Percentiles rank a stretch among this genome's conserved stretches.
phyloP scores from a whole-genome alignment of 2,113 vertebrate genomes.

The Tachysurus vachellii region DNA sequence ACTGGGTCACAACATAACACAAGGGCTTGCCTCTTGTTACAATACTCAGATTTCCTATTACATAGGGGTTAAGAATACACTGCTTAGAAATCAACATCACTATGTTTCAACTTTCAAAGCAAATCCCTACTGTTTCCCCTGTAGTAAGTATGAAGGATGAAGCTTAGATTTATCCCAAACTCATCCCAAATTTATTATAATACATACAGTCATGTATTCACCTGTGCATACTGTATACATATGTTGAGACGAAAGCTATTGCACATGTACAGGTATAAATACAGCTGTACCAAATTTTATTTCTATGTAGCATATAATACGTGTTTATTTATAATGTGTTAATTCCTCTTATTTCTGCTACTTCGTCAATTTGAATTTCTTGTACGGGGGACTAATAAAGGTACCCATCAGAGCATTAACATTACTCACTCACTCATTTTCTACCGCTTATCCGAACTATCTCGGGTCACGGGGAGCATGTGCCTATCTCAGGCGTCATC shows the following conservation, averaged over 20 bases:
- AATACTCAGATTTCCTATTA: background rate
- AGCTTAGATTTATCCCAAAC: background rate
- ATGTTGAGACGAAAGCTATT: no score
- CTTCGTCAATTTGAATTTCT: no score
- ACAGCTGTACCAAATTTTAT: no score
- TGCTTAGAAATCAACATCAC: background rate
- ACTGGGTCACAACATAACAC: background rate
- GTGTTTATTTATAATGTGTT: no score
- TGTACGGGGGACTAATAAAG: no score
- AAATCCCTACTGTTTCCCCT: background rate
- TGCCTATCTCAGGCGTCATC: no score
- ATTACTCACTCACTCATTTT: no score
- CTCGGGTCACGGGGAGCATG: no score
- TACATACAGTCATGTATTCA: constrained; percentile 2
- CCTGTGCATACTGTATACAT: background rate
- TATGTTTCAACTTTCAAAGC: constrained; percentile 3
- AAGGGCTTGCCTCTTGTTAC: background rate
- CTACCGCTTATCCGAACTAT: no score
- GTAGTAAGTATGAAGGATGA: background rate
- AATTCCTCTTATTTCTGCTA: no score
- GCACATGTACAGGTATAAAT: background rate
- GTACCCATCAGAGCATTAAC: no score
- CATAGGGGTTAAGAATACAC: background rate
- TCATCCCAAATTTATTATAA: background rate
- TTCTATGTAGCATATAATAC: no score